Evolutionary conservation across 2,797 vertebrate species (phyloP), one percentile per base, ranked within the genome.

Genomic region (Philypnodon macrostomus): DNA sequence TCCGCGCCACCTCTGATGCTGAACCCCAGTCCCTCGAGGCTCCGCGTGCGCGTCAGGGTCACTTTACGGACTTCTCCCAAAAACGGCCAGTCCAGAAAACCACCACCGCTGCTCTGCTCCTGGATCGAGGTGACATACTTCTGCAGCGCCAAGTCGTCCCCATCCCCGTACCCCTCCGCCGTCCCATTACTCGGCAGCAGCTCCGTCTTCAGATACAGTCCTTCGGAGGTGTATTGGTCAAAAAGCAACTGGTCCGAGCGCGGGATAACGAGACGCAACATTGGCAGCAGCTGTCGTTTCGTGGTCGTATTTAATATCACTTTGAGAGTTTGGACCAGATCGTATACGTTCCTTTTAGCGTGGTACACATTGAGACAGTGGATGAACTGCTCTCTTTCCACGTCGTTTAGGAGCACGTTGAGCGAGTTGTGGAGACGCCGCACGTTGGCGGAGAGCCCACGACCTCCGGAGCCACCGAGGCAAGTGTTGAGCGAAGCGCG

Each of bases 161-260:
- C 74, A 2, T 69, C 75, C 6, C 30, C 73, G 0, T 61, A 56
- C 19, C 19, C 53, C 18, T 79, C 77, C 1, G 53, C 42, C 29
- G 47, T 67, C 35, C 75, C 53, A 47, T 62, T 70, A 53, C 55
- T 41, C 11, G 80, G 44, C 1, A 81, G 54, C 37, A 85, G 51
- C 15, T 85, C 84, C 0, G 86, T 60, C 56, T 91, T 92, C 51
- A 96, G 75, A 67, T 94, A 95, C 38, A 93, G 89, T 5, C 95
- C 95, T 73, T 96, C 93, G 0, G 95, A 93, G 0, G 95, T 97
- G 83, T 98, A 98, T 74, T 94, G 95, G 67, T 98, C 95, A 58
- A 98, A 98, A 36, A 97, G 89, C 38, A 97, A 90, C 88, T 98
- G 95, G 81, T 98, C 95, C 2, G 95, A 93, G 63, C 94, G 89